Percentiles rank a stretch among this genome's conserved stretches.
phyloP scores from a whole-genome alignment of 2,113 vertebrate genomes.

The Arvicanthis niloticus region DNA sequence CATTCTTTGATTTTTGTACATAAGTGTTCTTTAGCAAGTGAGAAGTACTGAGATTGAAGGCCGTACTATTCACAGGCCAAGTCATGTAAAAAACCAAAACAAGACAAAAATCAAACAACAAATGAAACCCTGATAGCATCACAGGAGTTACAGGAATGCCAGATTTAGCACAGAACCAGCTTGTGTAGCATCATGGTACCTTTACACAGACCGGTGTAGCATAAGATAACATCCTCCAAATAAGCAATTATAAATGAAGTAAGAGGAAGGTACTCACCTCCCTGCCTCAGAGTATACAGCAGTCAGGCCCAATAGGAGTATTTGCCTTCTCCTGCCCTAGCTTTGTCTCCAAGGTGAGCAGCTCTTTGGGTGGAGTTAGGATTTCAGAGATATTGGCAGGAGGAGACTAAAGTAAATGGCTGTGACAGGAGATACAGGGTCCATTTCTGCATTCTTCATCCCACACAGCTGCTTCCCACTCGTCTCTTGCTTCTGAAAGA shows the following conservation, averaged over 20 bases:
- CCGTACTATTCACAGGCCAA: background rate
- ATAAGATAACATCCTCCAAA: background rate
- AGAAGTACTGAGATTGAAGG: background rate
- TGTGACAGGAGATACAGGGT: background rate
- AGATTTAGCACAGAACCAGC: background rate
- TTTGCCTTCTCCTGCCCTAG: conserved; percentile 26
- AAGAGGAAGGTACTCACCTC: conserved; percentile 37
- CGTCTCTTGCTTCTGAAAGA: too few species aligned
- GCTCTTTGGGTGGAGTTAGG: background rate
- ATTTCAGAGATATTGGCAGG: background rate
- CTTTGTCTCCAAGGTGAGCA: conserved; percentile 52
- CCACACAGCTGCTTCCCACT: too few species aligned
- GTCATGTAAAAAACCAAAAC: background rate
- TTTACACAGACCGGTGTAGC: background rate
- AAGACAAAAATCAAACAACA: background rate
- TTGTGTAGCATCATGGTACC: accelerated
- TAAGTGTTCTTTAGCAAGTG: conserved; percentile 48
- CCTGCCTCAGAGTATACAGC: background rate
- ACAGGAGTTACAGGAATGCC: too few species aligned
- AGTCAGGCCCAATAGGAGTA: background rate
- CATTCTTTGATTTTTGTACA: background rate
- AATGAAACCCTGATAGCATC: accelerated
- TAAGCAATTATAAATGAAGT: conserved; percentile 25
- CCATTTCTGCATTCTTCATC: background rate
- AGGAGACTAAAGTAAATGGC: background rate